Evolutionary conservation across 2,888 invertebrate species (phyloP).

Genomic region (Fragum whitleyi): DNA sequence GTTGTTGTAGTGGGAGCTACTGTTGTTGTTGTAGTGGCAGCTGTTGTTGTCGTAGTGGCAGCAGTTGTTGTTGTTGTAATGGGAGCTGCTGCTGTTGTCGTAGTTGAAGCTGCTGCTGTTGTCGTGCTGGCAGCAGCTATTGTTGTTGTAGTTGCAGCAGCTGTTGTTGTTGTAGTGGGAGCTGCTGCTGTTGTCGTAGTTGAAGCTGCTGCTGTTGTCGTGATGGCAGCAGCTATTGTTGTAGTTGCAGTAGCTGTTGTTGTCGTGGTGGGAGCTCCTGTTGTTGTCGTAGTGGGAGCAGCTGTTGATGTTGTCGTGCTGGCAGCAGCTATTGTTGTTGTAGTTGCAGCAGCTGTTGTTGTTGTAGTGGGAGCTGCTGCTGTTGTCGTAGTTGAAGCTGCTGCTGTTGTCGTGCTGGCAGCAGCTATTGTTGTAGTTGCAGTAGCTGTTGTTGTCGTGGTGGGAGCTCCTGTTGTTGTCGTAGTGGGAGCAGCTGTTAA

Average conservation of each 20-base stretch:
- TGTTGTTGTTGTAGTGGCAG: background rate
- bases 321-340: background rate
- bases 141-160: conserved; percentile 3
- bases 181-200: background rate
- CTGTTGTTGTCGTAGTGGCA: background rate
- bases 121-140: background rate
- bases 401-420: background rate
- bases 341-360: background rate
- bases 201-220: background rate
- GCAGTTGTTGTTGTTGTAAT: background rate
- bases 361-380: background rate
- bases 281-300: conserved; percentile 14
- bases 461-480: background rate
- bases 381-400: background rate
- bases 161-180: background rate
- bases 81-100: conserved; percentile 9
- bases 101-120: background rate
- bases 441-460: background rate
- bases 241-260: conserved; percentile 20
- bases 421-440: background rate
- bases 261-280: conserved; percentile 25
- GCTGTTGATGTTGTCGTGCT: conserved; percentile 1
- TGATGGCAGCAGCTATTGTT: background rate
- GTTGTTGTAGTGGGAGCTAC: conserved; percentile 4
- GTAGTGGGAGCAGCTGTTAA: background rate